Evolutionary conservation across 2,888 invertebrate genomes (phyloP), one percentile per base, ranked within the genome.

Genomic region (Dichetophora obliterata): DNA sequence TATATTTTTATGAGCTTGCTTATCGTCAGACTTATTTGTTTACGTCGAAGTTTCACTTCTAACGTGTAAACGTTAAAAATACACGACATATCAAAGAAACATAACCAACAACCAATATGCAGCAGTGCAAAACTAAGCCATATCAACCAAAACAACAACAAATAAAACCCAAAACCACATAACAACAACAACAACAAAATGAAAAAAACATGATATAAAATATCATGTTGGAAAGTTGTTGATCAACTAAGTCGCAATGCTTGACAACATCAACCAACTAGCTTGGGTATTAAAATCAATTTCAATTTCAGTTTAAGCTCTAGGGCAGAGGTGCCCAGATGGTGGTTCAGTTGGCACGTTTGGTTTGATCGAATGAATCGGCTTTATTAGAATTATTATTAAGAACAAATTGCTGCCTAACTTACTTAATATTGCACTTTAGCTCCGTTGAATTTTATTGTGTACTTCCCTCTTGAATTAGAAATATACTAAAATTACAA

Each of bases 231-330:
- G 66, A 66, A 66, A 66, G 66, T 66, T 66, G 66, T 43, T 66
- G 66, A 66, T 66, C 66, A 22, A 43, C 59, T 59, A 24, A 27
- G 19, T 54, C 14, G 65, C 37, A 16, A 11, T 6, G 37, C n/a
- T 11, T 27, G 43, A 73, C 77, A 77, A 77, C 65, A 75, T 69
- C 65, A 72, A 76, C 59, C 75, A 66, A 31, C 57, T 14, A 37
- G 43, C 8, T 24, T 43, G 59, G 22, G 59, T 59, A 59, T 54
- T 59, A 27, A 59, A 65, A 65, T 31, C 65, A 65, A 65, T 65
- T 65, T 65, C 65, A 65, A 65, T 65, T 65, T 65, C 65, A 65
- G 65, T 57, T 57, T 57, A 8, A 57, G 6, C 57, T 22, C 6
- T 9, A 57, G 14, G 5, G 57, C 43, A 43, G 14, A 11, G 1